Evolutionary conservation across 2,888 invertebrate genomes (phyloP).

Genomic region (Sinotaia quadrata): DNA sequence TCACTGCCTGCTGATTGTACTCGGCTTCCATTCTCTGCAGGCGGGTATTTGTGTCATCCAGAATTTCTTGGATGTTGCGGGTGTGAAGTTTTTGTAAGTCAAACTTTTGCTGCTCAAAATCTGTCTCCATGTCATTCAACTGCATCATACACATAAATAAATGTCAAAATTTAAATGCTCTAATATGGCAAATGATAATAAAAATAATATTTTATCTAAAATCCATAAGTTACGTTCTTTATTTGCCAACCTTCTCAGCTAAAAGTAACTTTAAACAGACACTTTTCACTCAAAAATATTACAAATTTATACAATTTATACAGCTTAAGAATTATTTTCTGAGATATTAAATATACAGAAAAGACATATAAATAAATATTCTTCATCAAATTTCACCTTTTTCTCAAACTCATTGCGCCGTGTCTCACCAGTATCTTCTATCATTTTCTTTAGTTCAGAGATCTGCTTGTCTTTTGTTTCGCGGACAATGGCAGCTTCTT

Average conservation of each 20-base stretch:
- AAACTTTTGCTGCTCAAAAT: conserved; percentile 71
- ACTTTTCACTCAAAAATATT: background rate
- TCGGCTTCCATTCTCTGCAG: conserved; percentile 69
- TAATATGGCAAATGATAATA: background rate
- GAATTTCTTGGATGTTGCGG: conserved; percentile 68
- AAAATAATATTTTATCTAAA: no score
- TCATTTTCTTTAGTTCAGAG: conserved; percentile 60
- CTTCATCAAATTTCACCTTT: conserved; percentile 46
- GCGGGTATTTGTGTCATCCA: conserved; percentile 69
- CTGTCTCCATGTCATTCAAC: conserved; percentile 65
- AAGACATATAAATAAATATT: background rate
- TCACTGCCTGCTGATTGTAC: conserved; percentile 65
- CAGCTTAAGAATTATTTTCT: background rate
- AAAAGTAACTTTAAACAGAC: background rate
- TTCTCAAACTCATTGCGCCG: conserved; percentile 66
- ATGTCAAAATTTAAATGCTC: background rate
- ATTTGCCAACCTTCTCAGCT: background rate
- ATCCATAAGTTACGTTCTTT: no score
- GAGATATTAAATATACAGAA: background rate
- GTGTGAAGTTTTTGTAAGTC: conserved; percentile 71
- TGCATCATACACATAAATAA: conserved; percentile 33
- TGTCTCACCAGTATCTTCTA: conserved; percentile 60
- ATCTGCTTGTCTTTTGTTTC: conserved; percentile 68
- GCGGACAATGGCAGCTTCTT: conserved; percentile 61
- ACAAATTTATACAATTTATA: background rate